Percentiles rank a stretch among this genome's conserved stretches.
Conservation (phyloP, 1,140 invertebrate species). For the Bombus turneri region DNA sequence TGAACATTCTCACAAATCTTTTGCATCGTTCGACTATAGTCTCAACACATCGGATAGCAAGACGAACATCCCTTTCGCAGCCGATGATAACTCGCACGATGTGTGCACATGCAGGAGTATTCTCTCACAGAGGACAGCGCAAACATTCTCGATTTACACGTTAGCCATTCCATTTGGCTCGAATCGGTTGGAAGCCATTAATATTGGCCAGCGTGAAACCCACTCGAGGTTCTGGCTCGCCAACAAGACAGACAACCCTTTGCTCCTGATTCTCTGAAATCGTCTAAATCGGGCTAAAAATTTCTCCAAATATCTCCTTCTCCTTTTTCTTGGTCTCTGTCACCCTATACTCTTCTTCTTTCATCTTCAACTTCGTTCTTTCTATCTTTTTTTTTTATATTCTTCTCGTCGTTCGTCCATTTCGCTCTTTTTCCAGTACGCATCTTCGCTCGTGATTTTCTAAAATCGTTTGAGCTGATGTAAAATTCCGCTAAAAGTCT, state of each 20-base stretch:
- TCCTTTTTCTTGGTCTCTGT: not conserved
- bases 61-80: constrained; percentile 38
- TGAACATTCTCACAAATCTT: not conserved
- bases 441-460: not conserved
- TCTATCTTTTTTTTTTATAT: not conserved
- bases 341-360: not conserved
- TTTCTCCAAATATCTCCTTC: not conserved
- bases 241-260: constrained; percentile 69
- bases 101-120: constrained; percentile 43
- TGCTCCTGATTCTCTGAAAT: constrained; percentile 43
- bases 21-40: not conserved
- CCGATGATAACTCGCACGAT: constrained; percentile 44
- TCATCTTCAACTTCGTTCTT: not conserved
- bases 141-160: constrained; percentile 76
- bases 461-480: no score
- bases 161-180: constrained; percentile 74
- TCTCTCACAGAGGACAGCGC: constrained; percentile 57
- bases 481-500: no score
- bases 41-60: not conserved
- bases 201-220: constrained; percentile 69
- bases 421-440: not conserved
- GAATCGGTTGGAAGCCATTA: constrained; percentile 71
- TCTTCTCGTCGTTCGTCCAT: not conserved
- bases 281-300: constrained; percentile 37
- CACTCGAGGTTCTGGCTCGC: constrained; percentile 60